A percentile compares a stretch with the other conserved stretches of the same genome.
These are phyloP conservation scores for Cyphomyrus plagiostoma DNA, from an alignment of 2,113 vertebrate genomes.

Conservation along the genomic window DNA sequence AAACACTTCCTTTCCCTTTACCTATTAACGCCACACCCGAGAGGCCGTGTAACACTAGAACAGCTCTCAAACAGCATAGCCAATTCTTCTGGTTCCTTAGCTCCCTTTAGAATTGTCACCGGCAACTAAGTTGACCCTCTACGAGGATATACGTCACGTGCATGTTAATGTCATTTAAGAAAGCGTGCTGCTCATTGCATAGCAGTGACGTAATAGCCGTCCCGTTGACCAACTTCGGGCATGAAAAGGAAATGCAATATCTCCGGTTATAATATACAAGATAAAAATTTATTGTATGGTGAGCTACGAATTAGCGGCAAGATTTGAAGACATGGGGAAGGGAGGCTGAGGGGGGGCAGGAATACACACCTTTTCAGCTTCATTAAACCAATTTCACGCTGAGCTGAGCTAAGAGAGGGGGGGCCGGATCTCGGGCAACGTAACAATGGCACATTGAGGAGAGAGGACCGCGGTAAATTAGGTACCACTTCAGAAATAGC, in stretches of 20 bases:
- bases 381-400: slow-evolving; percentile 99
- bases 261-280: slow-evolving; percentile 88
- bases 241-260: slow-evolving; percentile 80
- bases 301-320: slow-evolving; percentile 91
- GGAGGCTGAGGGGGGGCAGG: slow-evolving; percentile 58
- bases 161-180: not conserved
- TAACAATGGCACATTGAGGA: slow-evolving; percentile 97
- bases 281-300: slow-evolving; percentile 94
- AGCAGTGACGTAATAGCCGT: slow-evolving; percentile 41
- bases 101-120: not conserved
- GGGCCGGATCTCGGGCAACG: slow-evolving; percentile 79
- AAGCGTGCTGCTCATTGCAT: not conserved
- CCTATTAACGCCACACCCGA: slow-evolving; percentile 63
- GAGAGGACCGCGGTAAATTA: slow-evolving; percentile 94
- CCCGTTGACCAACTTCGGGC: slow-evolving; percentile 70
- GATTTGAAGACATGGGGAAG: slow-evolving; percentile 60
- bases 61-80: slow-evolving; percentile 54
- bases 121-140: not conserved
- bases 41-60: slow-evolving; percentile 59
- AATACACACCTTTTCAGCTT: slow-evolving; percentile 99
- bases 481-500: slow-evolving; percentile 96
- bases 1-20: slow-evolving; percentile 56
- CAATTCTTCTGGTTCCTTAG: slow-evolving; percentile 33
- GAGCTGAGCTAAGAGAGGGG: slow-evolving; percentile 99
- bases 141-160: not conserved